Evolutionary conservation across 2,888 invertebrate genomes (phyloP), one percentile per base, ranked within the genome.

Genomic region (Plemyria rubiginata): DNA sequence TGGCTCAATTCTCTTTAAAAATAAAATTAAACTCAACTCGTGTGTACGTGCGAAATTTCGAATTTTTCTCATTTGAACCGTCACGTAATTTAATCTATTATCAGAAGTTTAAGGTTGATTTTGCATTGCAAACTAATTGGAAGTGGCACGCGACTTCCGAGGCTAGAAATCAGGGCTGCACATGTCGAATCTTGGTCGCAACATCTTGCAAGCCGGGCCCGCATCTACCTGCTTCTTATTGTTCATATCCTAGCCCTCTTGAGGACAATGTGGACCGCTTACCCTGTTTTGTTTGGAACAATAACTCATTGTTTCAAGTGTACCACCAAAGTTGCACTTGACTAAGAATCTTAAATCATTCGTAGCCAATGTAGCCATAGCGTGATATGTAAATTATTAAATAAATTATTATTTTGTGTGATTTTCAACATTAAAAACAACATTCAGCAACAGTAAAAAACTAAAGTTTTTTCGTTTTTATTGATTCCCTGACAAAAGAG

Each of bases 141-240:
- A 46, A 22, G 36, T n/a, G 28, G 48, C 11, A 36, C 40, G 41
- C n/a, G 41, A n/a, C 40, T 29, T 79, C 81, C 81, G 80, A 85
- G 83, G 81, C 66, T 67, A 65, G 65, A 78, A 85, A 85, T 84
- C 84, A 74, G 67, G 78, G 71, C 75, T 57, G 80, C 87, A 85
- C 80, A 88, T 87, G 88, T 81, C 79, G 75, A 68, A 68, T 70
- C 76, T 72, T 66, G 67, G 29, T 66, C 72, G 69, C 73, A 57
- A 72, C 71, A 81, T 83, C 79, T 84, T 80, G 82, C 76, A 72
- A 65, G 66, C 62, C 46, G 43, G 53, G 73, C 88, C 90, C 88
- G 86, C 87, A 87, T 86, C 82, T 91, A 91, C 90, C 91, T 91
- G 91, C 84, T 43, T 13, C 51, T 73, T 78, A 87, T 89, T 90